Conservation (phyloP, 1,140 invertebrate genomes). For the Ptiloglossa arizonensis region DNA sequence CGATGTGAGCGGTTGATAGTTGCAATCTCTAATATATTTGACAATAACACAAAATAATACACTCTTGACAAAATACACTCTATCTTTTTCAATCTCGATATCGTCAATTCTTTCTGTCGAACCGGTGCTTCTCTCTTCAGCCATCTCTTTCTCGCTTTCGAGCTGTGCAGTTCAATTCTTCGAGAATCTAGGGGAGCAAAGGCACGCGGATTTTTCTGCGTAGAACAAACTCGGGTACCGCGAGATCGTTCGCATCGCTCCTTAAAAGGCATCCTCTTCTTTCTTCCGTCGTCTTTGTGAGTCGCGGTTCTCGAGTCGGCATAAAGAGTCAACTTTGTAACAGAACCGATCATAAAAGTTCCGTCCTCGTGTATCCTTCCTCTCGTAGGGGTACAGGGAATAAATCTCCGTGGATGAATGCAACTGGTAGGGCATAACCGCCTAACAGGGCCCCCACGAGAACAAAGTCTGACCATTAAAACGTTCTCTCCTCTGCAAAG, state of each 20-base stretch:
- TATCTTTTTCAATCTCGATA: too few species aligned
- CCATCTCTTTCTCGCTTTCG: too few species aligned
- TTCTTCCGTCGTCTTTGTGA: constrained; percentile 55
- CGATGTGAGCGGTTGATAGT: too few species aligned
- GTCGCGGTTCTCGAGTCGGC: constrained; percentile 45
- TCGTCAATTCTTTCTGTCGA: too few species aligned
- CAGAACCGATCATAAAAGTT: constrained; percentile 79
- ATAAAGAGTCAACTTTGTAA: constrained; percentile 77
- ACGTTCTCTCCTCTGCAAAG: constrained; percentile 72
- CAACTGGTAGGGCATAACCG: constrained; percentile 70
- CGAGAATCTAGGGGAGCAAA: background rate
- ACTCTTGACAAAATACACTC: too few species aligned
- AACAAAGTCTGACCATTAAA: constrained; percentile 77
- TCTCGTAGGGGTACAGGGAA: constrained; percentile 58
- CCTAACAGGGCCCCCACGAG: constrained; percentile 66
- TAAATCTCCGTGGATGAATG: constrained; percentile 72
- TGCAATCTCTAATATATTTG: too few species aligned
- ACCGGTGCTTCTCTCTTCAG: too few species aligned
- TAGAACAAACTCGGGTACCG: background rate
- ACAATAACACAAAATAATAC: too few species aligned
- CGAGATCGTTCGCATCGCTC: constrained; percentile 19
- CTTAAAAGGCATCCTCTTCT: constrained; percentile 58
- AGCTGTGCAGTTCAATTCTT: background rate
- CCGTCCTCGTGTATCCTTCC: constrained; percentile 57
- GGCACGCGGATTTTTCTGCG: background rate